Base-by-base conservation (phyloP, 2,888 invertebrate genomes). In the Melieria omissa region DNA sequence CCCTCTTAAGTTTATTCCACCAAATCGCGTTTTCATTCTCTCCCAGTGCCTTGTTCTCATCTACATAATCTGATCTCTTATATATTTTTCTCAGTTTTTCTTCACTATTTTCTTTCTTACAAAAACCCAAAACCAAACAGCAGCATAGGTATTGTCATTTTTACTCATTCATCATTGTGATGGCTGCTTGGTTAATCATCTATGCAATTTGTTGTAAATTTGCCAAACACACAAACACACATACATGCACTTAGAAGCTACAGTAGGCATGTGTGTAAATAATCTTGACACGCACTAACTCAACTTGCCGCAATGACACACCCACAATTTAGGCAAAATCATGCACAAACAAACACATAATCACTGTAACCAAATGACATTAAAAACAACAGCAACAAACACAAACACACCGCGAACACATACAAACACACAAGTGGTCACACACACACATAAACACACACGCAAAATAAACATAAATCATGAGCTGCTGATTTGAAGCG, bases 391-490 rank as follows among this genome's bases (percentile, higher is more conserved):
- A 52, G 10, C 52, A 52, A 52, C 52, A 52, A 52, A n/a, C 52
- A 52, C 14, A 4, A 52, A 52, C 29, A 29, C 2, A 29, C 29
- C 29, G 29, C 29, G 29, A 29, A 29, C 29, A 29, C 29, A 29
- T 29, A 1, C 29, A 29, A 29, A 29, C 29, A 29, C 29, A 29
- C 29, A 29, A 29, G 29, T 29, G 8, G 12, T 52, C 5, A 52
- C 12, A 14, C 12, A 52, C 8, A 49, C 49, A 49, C 12, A 52
- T n/a, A 12, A 52, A 52, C 52, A n/a, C 14, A 8, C 6, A 52
- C 52, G 14, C 14, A 52, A 52, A n/a, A 52, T 52, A 52, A 52
- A 52, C 52, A 52, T 52, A 52, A 52, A 52, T 52, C 52, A 16
- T 7, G 14, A 16, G 58, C 16, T n/a, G 9, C 12, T 57, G 29